Percentiles rank a stretch among this genome's conserved stretches.
Conservation (phyloP, 1,140 invertebrate species). For the Trichonephila clavipes region DNA sequence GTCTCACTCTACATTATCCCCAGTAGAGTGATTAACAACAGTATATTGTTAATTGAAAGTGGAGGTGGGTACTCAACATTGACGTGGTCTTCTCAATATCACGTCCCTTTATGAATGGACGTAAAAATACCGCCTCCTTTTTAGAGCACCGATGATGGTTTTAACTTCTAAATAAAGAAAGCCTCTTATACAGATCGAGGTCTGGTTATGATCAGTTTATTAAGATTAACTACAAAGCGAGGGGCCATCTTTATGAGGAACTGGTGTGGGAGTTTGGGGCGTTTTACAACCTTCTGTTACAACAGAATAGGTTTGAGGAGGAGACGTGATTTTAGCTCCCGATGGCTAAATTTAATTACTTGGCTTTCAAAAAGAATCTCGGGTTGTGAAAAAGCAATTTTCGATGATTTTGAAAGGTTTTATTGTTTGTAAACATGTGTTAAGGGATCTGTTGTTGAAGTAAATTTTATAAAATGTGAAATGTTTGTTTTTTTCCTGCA, state of each 20-base stretch:
- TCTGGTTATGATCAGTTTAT: slow-evolving; percentile 37
- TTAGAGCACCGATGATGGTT: slow-evolving; percentile 27
- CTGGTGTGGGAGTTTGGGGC: not conserved
- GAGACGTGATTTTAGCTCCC: not conserved
- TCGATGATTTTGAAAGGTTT: not conserved
- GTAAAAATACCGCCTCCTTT: slow-evolving; percentile 40
- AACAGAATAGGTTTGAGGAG: not conserved
- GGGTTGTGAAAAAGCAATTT: not conserved
- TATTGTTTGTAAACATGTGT: not conserved
- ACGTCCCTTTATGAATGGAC: not conserved
- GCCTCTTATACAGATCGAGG: not conserved
- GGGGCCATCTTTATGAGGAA: not conserved
- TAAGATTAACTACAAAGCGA: slow-evolving; percentile 37
- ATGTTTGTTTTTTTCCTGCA: no score
- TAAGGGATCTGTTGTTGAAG: no score
- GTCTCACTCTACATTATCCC: slow-evolving; percentile 26
- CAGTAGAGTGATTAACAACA: slow-evolving; percentile 55
- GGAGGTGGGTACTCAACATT: not conserved
- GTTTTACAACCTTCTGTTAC: not conserved
- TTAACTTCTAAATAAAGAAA: slow-evolving; percentile 33
- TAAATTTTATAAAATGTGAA: no score
- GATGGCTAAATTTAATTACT: not conserved
- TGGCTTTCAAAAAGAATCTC: not conserved
- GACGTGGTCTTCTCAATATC: not conserved
- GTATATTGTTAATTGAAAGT: slow-evolving; percentile 57